Evolutionary conservation across 30 jellyfish, hydroid and myxozoan genomes (phyloP), one percentile per base, ranked within the genome.

Genomic region (Aurelia aurita): DNA sequence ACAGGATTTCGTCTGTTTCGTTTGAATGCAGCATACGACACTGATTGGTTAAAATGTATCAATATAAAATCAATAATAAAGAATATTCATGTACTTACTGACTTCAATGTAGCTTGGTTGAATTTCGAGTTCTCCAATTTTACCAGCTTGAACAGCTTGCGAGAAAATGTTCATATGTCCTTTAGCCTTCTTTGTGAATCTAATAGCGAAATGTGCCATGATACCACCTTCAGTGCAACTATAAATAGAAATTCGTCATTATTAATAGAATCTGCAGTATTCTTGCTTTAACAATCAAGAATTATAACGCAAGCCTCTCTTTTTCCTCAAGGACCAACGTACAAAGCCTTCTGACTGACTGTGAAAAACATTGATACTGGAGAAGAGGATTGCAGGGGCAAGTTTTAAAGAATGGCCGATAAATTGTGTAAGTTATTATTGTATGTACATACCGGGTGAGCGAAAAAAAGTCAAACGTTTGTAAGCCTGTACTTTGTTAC

Each of bases 211-310:
- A 44, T 81, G 80, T 14, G 97, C 98, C 58, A 77, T 22, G 51
- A 92, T 79, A 27, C 98, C 98, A 28, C 93, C 98, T 29, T 96
- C 90, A 9, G 98, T 88, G 46, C 90, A 86, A n/a, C 98, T 91
- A 72, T 9, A 35, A 27, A 27, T 0, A 23, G 61, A 45, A 8
- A 58, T 5, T 0, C 58, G 21, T 20, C n/a, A 76, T 22, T 2
- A 29, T 16, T 34, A 10, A 34, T 3, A 10, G 6, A 3, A 34
- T 10, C 46, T 34, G 7, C 51, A 39, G 15, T 39, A 6, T 2
- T 39, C 51, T 39, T 39, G 51, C 51, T 39, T 14, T 8, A 39
- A 39, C 15, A 15, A 6, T 39, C 9, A 39, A 39, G 51, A 15
- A 6, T 39, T 39, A 4, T 39, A 39, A 39, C 1, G 1, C 9